These are phyloP conservation scores for Aramus guarauna DNA, from an alignment of 2,113 vertebrate genomes.

Conservation along the genomic window DNA sequence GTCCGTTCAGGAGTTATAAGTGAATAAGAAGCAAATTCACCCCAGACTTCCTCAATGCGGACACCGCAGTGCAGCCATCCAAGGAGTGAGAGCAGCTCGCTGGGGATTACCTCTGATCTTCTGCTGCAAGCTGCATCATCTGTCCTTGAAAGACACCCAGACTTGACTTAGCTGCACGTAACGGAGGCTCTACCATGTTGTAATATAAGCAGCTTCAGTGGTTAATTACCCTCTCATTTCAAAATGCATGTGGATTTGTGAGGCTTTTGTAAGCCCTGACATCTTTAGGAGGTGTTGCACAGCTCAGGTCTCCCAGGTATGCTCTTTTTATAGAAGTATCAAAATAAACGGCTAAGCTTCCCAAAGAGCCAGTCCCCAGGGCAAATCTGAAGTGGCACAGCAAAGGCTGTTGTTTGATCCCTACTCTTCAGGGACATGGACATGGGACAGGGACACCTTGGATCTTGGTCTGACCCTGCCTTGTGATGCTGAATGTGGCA, in stretches of 20 bases:
- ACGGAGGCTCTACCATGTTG: not conserved
- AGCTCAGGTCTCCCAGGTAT: not conserved
- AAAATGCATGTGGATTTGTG: not conserved
- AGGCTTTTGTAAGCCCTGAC: not conserved
- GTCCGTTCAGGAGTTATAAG: not conserved
- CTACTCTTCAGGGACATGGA: not conserved
- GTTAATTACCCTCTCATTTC: not conserved
- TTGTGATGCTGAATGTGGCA: not conserved
- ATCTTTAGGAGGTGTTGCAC: not conserved
- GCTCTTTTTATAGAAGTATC: not conserved
- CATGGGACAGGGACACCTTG: not conserved
- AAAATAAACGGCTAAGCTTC: not conserved
- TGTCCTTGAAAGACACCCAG: not conserved
- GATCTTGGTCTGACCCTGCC: not conserved
- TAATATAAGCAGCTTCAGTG: not conserved
- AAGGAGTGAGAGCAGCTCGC: not conserved
- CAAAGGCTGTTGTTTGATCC: not conserved
- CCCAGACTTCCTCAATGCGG: fast-evolving
- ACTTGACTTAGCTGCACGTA: not conserved
- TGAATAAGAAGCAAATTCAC: not conserved
- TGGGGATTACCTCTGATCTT: not conserved
- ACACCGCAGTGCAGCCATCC: fast-evolving
- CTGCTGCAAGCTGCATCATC: not conserved
- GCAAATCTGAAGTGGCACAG: not conserved
- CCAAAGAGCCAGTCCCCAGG: not conserved